Conservation (phyloP, 2,113 vertebrate species). For the Ptychochromis oligacanthus region DNA sequence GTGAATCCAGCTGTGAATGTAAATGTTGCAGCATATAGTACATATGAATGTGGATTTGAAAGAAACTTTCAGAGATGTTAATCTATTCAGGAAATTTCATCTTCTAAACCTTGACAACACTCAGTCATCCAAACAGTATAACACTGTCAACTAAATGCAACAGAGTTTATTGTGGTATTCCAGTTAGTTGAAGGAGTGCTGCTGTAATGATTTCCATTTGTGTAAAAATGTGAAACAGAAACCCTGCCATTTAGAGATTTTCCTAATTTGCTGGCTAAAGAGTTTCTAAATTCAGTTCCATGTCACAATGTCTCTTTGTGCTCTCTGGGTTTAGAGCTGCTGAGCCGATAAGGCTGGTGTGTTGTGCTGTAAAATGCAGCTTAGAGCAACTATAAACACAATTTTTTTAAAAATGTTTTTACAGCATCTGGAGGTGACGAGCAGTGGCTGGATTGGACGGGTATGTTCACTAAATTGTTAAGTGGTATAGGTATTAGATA, state of each 20-base stretch:
- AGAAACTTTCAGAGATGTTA: neutral
- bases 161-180: neutral
- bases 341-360: neutral
- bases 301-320: neutral
- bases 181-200: neutral
- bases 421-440: conserved; percentile 80
- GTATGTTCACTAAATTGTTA: conserved; percentile 78
- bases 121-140: neutral
- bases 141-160: neutral
- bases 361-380: neutral
- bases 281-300: neutral
- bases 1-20: neutral
- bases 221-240: neutral
- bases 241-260: neutral
- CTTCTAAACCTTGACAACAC: neutral
- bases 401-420: neutral
- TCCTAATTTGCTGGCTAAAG: neutral
- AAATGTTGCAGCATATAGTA: neutral
- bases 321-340: neutral
- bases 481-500: neutral
- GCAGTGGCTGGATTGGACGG: conserved; percentile 92
- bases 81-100: neutral
- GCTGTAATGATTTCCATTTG: neutral
- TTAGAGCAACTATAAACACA: neutral
- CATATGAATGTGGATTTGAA: neutral